phyloP scores from a whole-genome alignment of 1,140 invertebrate species.

The Rhyacophila brunnea region DNA sequence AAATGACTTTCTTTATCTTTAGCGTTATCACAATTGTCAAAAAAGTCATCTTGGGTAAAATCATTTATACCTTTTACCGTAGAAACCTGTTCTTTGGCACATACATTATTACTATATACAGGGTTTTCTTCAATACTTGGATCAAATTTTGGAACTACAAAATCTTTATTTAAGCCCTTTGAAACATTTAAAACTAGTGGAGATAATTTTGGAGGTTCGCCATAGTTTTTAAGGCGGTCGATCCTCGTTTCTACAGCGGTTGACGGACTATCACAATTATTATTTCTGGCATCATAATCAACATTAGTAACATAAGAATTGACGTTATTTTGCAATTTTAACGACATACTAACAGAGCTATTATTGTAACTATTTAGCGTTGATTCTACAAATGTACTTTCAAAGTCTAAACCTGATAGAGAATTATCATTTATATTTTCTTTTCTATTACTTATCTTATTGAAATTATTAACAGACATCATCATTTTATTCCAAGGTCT shows the following conservation, averaged over 20 bases:
- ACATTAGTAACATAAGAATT: background rate
- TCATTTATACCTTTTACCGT: too few relatives aligned
- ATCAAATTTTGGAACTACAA: constrained; percentile 39
- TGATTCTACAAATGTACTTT: constrained; percentile 20
- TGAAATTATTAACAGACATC: background rate
- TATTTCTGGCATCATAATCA: background rate
- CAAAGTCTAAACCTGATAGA: constrained; percentile 24
- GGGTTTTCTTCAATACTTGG: constrained; percentile 40
- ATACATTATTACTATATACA: constrained; percentile 12
- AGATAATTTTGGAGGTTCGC: constrained; percentile 47
- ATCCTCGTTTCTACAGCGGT: constrained; percentile 43
- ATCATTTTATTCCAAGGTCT: background rate
- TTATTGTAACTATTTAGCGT: background rate
- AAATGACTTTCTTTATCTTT: constrained; percentile 5
- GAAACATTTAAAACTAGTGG: constrained; percentile 44
- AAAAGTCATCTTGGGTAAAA: background rate
- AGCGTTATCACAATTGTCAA: constrained; percentile 32
- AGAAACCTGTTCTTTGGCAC: too few relatives aligned
- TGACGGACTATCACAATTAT: background rate
- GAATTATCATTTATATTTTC: constrained; percentile 5
- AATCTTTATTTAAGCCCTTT: constrained; percentile 37
- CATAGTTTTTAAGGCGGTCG: constrained; percentile 46
- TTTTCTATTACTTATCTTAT: background rate
- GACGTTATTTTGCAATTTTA: background rate
- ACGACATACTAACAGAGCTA: background rate